These are phyloP conservation scores for Callipepla squamata DNA, from an alignment of 2,113 vertebrate species.

Conservation along the genomic window DNA sequence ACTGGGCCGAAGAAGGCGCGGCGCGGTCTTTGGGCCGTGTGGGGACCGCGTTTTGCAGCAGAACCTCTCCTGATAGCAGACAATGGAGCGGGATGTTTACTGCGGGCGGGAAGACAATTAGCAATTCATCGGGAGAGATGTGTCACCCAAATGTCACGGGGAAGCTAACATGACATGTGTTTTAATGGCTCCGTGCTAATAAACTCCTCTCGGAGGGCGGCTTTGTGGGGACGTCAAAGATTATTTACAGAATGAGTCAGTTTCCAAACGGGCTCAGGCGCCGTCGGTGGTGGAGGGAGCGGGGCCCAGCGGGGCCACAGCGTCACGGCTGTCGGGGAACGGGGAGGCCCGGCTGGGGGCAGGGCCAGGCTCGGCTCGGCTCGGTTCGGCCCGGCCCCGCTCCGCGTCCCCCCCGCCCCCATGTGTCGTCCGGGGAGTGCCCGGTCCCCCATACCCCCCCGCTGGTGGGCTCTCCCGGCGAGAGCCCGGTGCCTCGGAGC, in stretches of 20 bases:
- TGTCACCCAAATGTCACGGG: conserved; percentile 76
- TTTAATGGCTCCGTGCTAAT: conserved; percentile 78
- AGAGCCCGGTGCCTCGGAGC: too few relatives aligned
- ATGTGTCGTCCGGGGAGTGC: neutral
- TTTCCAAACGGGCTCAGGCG: conserved; percentile 71
- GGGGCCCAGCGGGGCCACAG: neutral
- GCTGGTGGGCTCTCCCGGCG: neutral
- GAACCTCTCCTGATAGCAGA: conserved; percentile 66
- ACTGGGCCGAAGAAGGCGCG: conserved; percentile 16
- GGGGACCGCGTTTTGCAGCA: conserved; percentile 54
- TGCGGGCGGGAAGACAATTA: conserved; percentile 79
- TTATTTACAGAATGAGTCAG: conserved; percentile 78
- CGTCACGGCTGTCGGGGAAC: too few relatives aligned
- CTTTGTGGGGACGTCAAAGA: conserved; percentile 80
- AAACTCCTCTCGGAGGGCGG: conserved; percentile 76
- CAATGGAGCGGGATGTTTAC: conserved; percentile 76
- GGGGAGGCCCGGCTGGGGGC: too few relatives aligned
- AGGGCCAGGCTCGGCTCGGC: too few relatives aligned
- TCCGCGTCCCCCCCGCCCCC: neutral
- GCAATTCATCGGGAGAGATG: conserved; percentile 75
- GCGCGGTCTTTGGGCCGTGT: conserved; percentile 55
- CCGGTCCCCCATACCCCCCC: too few relatives aligned
- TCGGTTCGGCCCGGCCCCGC: too few relatives aligned
- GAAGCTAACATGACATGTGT: conserved; percentile 76
- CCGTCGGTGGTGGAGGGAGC: conserved; percentile 71